Evolutionary conservation across 1,140 invertebrate species (phyloP), one percentile per base, ranked within the genome.

Genomic region (Eulimnadia texana): DNA sequence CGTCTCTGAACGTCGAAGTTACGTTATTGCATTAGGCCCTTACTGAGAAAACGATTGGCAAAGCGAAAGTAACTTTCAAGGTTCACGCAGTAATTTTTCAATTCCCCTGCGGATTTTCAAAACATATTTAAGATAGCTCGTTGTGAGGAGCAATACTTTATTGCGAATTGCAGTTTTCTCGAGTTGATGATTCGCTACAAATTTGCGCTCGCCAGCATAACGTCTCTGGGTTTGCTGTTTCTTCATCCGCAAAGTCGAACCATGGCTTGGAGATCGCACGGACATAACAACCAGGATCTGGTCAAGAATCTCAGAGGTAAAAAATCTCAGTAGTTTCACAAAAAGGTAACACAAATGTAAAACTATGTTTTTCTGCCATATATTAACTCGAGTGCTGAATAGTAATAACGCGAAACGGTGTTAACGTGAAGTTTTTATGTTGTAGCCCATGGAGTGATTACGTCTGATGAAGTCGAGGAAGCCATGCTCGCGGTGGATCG

Each of bases 401-500:
- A 16, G 6, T 42, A 42, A 9, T 42, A 6, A 9, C 33, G 6
- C 33, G 33, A 9, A 42, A 42, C 16, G 33, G n/a, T 28, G 22
- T 10, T 22, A 19, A 20, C 59, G 23, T 57, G 66, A 66, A 65
- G 62, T 65, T 71, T 66, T 9, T 42, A 42, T 42, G 68, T 80
- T 80, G 28, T 70, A 97, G 93, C 75, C 47, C 86, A 93, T 79
- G 81, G 83, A 50, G 88, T 98, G 54, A 88, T 98, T 54, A 84
- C 84, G 71, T 81, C 80, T 61, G 79, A 84, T 47, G 68, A 74
- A 61, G 91, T 98, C 2, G 84, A 86, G 68, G 77, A 83, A 67
- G 85, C 87, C 25, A 96, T 98, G 93, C 68, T 77, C 57, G 72
- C 78, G 25, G 86, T 95, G 19, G 93, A 98, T 73, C 77, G 95